A percentile compares a stretch with the other conserved stretches of the same genome.
phyloP scores from a whole-genome alignment of 2,113 vertebrate genomes.

The Tachysurus vachellii region DNA sequence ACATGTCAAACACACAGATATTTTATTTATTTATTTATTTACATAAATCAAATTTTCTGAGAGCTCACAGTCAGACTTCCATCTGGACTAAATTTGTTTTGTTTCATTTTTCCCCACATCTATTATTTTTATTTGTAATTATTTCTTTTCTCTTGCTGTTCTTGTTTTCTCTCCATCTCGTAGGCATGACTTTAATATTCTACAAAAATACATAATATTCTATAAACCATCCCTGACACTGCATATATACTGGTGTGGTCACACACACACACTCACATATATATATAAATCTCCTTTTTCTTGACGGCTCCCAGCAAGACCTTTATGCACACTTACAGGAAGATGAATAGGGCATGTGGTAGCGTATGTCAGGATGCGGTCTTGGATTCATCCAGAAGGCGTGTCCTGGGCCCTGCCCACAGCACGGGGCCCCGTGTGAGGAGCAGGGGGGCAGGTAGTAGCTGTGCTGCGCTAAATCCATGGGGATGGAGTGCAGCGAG shows the following conservation, averaged over 20 bases:
- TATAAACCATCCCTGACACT: too few species aligned
- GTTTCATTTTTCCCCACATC: too few species aligned
- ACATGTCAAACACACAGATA: background rate
- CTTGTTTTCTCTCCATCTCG: too few species aligned
- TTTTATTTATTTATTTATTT: too few species aligned
- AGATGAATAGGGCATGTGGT: constrained; percentile 47
- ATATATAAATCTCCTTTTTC: background rate
- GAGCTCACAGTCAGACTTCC: background rate
- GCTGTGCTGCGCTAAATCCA: constrained; percentile 51
- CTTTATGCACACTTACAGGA: constrained; percentile 63
- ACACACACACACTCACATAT: too few species aligned
- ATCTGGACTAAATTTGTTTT: too few species aligned
- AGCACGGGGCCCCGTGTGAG: constrained; percentile 60
- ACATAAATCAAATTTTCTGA: background rate
- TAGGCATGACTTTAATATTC: too few species aligned
- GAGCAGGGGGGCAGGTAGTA: constrained; percentile 61
- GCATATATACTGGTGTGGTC: too few species aligned
- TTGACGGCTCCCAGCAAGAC: background rate
- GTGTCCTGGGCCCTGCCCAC: constrained; percentile 60
- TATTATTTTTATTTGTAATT: too few species aligned
- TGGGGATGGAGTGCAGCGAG: constrained; percentile 71
- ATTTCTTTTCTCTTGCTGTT: too few species aligned
- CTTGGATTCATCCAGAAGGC: constrained; percentile 47
- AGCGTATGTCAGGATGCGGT: constrained; percentile 53
- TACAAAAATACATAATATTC: too few species aligned